Conservation (phyloP, 2,888 invertebrate genomes). For the Troides helena region DNA sequence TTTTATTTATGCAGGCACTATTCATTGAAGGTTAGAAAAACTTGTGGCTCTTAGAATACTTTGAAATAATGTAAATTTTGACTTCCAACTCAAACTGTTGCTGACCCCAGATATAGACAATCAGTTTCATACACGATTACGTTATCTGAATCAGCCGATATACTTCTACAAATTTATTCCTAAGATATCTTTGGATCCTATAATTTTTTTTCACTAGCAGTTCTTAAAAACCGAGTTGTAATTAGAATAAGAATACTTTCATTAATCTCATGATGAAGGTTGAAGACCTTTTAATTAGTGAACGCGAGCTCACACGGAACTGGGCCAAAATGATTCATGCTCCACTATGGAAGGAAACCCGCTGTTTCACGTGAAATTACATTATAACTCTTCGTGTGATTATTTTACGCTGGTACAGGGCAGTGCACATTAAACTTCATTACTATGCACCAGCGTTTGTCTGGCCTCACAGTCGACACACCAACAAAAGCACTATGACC, state of each 20-base stretch:
- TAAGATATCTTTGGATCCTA: neutral
- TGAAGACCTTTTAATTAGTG: slow-evolving; percentile 11
- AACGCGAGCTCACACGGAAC: neutral
- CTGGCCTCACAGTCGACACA: neutral
- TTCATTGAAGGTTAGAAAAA: too few species aligned
- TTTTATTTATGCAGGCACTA: too few species aligned
- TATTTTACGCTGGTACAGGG: neutral
- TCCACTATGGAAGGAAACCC: neutral
- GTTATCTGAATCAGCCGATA: neutral
- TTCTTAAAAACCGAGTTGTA: neutral
- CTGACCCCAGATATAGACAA: neutral
- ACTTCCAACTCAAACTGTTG: neutral
- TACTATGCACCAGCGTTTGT: neutral
- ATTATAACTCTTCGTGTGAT: neutral
- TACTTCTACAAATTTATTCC: neutral
- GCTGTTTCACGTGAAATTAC: neutral
- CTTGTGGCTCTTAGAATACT: neutral
- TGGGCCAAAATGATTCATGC: slow-evolving; percentile 3
- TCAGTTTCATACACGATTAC: slow-evolving; percentile 10
- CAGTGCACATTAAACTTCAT: neutral
- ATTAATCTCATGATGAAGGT: slow-evolving; percentile 6
- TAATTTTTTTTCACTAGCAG: neutral
- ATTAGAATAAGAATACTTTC: neutral
- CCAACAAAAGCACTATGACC: too few species aligned
- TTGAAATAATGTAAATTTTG: slow-evolving; percentile 1